phyloP scores from a whole-genome alignment of 2,113 vertebrate genomes.

The Psittacus erithacus region DNA sequence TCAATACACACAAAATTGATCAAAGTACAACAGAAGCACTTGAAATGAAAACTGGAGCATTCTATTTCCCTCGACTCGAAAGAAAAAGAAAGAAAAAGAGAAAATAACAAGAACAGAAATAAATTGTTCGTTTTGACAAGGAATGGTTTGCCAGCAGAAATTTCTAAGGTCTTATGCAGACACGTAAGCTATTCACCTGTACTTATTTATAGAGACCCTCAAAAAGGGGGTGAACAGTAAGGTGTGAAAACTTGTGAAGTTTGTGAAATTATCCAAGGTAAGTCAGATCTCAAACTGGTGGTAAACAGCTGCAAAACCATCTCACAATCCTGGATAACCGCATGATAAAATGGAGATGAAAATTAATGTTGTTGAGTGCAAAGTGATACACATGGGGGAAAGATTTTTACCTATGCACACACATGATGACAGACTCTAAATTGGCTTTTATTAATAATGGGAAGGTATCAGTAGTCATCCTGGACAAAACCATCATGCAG shows the following conservation, averaged over 20 bases:
- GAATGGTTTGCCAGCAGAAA: not conserved
- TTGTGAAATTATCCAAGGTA: not conserved
- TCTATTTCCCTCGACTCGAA: not conserved
- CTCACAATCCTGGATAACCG: not conserved
- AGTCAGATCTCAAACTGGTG: not conserved
- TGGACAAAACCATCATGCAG: not conserved
- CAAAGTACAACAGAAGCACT: not conserved
- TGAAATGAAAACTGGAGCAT: not conserved
- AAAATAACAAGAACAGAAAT: not conserved
- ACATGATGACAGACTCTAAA: not conserved
- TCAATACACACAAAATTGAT: not conserved
- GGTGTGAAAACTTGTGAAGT: not conserved
- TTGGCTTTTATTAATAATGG: not conserved
- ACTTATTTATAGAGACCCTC: fast-evolving
- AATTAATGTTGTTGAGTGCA: not conserved
- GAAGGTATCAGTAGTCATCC: not conserved
- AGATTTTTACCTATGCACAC: not conserved
- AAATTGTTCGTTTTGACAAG: not conserved
- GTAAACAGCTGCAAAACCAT: not conserved
- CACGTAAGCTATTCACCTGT: not conserved
- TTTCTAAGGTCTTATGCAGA: not conserved
- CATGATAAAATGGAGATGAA: not conserved
- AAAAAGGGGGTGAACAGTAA: not conserved
- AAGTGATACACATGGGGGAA: not conserved
- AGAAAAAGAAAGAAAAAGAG: not conserved